Conservation (phyloP, 2,888 invertebrate species). For the Creontiades dilutus region DNA sequence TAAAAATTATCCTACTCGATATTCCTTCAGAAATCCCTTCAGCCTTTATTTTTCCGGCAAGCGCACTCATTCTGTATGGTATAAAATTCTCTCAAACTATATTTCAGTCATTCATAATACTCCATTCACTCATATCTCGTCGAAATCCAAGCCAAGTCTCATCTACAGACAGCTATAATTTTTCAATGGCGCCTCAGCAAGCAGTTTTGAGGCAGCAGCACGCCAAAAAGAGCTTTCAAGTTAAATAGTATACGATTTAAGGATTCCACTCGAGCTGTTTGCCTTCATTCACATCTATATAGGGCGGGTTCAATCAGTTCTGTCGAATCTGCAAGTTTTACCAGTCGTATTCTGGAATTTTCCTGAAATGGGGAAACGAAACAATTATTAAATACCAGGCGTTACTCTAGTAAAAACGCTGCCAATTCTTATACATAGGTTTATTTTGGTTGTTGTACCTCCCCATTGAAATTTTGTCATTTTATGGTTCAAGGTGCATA, state of each 20-base stretch:
- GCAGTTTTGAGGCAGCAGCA: background rate
- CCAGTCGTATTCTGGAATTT: conserved; percentile 56
- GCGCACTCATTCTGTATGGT: background rate
- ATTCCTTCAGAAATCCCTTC: conserved; percentile 16
- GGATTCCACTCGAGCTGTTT: background rate
- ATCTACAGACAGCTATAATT: conserved; percentile 7
- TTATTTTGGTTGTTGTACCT: too few species aligned
- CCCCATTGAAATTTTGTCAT: too few species aligned
- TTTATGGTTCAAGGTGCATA: too few species aligned
- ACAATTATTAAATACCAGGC: too few species aligned
- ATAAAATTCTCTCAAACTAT: conserved; percentile 17
- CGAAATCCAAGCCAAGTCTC: background rate
- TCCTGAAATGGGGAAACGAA: background rate
- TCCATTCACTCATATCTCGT: background rate
- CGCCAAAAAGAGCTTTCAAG: background rate
- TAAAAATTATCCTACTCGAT: conserved; percentile 14
- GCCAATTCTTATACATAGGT: too few species aligned
- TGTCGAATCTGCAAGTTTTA: background rate
- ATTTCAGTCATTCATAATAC: background rate
- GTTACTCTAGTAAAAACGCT: too few species aligned
- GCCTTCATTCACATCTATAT: conserved; percentile 1
- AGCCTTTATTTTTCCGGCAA: conserved; percentile 13
- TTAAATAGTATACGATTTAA: background rate
- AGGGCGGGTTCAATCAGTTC: conserved; percentile 39
- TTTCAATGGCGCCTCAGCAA: background rate